A percentile compares a stretch with the other conserved stretches of the same genome.
These are phyloP conservation scores for Lomographa bimaculata DNA, from an alignment of 2,888 invertebrate species.

Conservation along the genomic window DNA sequence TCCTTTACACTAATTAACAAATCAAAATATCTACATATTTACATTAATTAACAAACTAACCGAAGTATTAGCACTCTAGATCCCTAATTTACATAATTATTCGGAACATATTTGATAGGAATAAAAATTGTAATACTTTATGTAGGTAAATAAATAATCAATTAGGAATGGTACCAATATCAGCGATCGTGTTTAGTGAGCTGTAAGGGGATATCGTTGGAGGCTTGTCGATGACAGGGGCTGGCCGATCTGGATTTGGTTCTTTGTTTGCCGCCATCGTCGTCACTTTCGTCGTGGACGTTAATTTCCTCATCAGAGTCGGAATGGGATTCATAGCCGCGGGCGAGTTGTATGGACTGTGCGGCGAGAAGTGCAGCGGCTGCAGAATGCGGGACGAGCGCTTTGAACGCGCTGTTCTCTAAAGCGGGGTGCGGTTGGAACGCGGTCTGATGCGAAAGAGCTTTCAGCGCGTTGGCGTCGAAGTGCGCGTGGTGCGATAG, in stretches of 20 bases:
- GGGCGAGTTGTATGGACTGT: conserved; percentile 73
- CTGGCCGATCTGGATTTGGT: conserved; percentile 74
- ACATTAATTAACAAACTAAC: conserved; percentile 71
- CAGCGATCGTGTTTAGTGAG: conserved; percentile 89
- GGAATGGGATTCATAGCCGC: conserved; percentile 79
- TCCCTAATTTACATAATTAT: conserved; percentile 66
- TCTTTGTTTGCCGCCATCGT: conserved; percentile 78
- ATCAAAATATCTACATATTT: conserved; percentile 66
- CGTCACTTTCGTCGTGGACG: conserved; percentile 91
- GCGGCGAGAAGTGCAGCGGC: conserved; percentile 83
- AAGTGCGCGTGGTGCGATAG: conserved; percentile 82
- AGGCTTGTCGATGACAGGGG: conserved; percentile 61
- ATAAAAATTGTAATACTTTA: conserved; percentile 62
- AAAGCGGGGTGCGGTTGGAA: conserved; percentile 70
- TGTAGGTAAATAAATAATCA: conserved; percentile 55
- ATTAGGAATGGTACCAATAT: conserved; percentile 43
- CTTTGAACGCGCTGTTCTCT: conserved; percentile 87
- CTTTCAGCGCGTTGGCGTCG: conserved; percentile 82
- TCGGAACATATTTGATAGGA: conserved; percentile 66
- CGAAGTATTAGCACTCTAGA: conserved; percentile 63
- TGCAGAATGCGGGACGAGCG: conserved; percentile 83
- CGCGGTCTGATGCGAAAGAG: conserved; percentile 64
- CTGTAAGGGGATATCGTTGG: conserved; percentile 85
- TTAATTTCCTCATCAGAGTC: conserved; percentile 92
- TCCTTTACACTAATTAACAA: conserved; percentile 63